Percentiles rank a stretch among this genome's conserved stretches.
Evolutionary conservation across 2,888 invertebrate genomes (phyloP).

Genomic region (Tholera decimalis): DNA sequence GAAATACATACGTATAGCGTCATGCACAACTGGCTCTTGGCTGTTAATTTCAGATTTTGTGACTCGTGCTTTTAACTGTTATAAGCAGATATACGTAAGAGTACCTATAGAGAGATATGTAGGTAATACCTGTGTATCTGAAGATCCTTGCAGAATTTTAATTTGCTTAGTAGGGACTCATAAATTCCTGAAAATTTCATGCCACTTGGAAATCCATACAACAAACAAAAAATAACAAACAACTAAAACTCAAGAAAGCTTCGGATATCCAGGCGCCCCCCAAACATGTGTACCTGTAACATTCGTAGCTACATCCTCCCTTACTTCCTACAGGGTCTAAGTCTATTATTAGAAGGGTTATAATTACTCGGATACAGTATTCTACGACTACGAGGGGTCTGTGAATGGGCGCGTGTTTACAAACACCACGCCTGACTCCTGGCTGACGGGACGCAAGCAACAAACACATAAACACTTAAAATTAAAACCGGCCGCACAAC

Average conservation of each 20-base stretch:
- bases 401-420: constrained; percentile 87
- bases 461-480: constrained; percentile 76
- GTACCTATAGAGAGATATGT: not conserved
- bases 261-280: constrained; percentile 28
- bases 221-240: not conserved
- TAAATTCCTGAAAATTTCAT: not conserved
- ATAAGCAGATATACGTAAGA: not conserved
- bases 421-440: constrained; percentile 84
- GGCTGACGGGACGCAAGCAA: constrained; percentile 69
- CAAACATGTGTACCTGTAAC: constrained; percentile 52
- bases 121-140: not conserved
- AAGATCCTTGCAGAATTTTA: not conserved
- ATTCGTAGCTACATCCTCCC: constrained; percentile 57
- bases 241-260: not conserved
- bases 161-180: not conserved
- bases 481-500: constrained; percentile 77
- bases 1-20: constrained; percentile 65
- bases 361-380: constrained; percentile 59
- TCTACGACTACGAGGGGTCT: constrained; percentile 62
- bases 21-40: constrained; percentile 71
- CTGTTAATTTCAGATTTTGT: constrained; percentile 55
- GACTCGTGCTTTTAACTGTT: constrained; percentile 22
- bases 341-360: constrained; percentile 66
- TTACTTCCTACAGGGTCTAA: constrained; percentile 58
- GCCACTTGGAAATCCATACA: not conserved